Percentiles rank a stretch among this genome's conserved stretches.
Conservation (phyloP, 2,113 vertebrate species). For the Dipodomys stephensi region DNA sequence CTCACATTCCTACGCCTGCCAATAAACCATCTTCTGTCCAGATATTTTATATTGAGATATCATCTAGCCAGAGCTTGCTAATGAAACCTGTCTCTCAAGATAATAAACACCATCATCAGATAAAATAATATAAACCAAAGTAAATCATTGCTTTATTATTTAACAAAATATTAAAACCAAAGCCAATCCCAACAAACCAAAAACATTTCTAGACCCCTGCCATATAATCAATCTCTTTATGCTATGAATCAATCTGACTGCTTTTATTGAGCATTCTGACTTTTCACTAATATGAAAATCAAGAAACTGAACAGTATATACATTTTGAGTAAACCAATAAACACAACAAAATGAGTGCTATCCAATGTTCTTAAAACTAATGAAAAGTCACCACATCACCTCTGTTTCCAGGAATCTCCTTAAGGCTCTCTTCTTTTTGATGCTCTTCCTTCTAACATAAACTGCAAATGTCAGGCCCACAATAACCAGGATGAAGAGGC, state of each 20-base stretch:
- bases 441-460: slow-evolving; percentile 95
- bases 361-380: background rate
- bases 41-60: background rate
- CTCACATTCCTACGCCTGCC: background rate
- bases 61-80: background rate
- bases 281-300: background rate
- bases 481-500: slow-evolving; percentile 96
- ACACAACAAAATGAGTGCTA: background rate
- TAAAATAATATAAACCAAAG: background rate
- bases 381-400: slow-evolving; percentile 85
- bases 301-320: background rate
- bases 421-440: slow-evolving; percentile 97
- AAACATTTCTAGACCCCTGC: too few species aligned
- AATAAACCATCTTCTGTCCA: background rate
- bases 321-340: background rate
- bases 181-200: background rate
- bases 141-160: too few species aligned
- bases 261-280: background rate
- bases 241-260: background rate
- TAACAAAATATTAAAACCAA: too few species aligned
- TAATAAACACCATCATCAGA: too few species aligned
- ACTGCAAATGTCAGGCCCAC: slow-evolving; percentile 94
- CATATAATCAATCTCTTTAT: background rate
- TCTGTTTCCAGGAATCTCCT: slow-evolving; percentile 97
- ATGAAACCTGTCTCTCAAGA: background rate